phyloP scores from a whole-genome alignment of 2,888 invertebrate species.

The Melipona bicolor region DNA sequence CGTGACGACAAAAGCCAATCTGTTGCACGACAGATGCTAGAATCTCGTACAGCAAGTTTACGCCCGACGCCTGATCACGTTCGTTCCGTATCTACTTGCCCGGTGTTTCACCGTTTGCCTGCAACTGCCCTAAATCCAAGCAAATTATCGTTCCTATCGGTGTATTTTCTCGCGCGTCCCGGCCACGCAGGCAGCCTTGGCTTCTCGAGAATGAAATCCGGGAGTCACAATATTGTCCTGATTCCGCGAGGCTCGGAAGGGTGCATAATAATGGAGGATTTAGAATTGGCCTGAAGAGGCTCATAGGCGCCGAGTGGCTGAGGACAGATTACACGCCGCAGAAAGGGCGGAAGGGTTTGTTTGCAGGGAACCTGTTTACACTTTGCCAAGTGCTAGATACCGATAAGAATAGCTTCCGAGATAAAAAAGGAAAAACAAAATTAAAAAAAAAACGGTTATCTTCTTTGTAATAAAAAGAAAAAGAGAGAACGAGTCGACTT shows the following conservation, averaged over 20 bases:
- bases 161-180: not conserved
- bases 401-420: constrained; percentile 72
- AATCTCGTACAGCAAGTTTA: not conserved
- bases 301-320: constrained; percentile 76
- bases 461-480: not conserved
- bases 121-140: not conserved
- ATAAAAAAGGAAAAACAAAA: not conserved
- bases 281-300: constrained; percentile 77
- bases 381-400: constrained; percentile 74
- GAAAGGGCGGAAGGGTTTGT: constrained; percentile 76
- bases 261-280: constrained; percentile 83
- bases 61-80: constrained; percentile 23
- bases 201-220: constrained; percentile 59
- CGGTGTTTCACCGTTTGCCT: not conserved
- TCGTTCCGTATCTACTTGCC: constrained; percentile 17
- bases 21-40: not conserved
- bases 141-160: constrained; percentile 22
- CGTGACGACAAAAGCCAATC: not conserved
- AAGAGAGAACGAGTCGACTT: too few relatives aligned
- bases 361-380: constrained; percentile 71
- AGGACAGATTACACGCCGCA: constrained; percentile 83
- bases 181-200: constrained; percentile 12
- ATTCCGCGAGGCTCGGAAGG: constrained; percentile 75
- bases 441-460: not conserved
- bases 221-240: constrained; percentile 78